Base-by-base conservation (phyloP, 2,888 invertebrate species). In the Polydrusus pterygomalis region DNA sequence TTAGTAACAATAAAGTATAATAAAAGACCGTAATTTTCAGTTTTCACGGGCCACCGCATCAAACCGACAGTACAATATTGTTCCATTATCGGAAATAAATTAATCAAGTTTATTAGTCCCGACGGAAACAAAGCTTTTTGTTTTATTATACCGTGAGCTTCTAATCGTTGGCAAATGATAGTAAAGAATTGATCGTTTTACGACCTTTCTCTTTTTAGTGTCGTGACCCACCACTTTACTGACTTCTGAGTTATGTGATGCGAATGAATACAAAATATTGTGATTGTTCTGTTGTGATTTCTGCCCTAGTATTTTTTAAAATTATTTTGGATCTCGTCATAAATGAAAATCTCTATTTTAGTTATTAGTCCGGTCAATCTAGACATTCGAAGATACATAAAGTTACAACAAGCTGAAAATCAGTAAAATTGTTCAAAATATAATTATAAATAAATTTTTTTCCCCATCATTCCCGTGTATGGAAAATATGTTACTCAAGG, bases 71-170 rank as follows among this genome's bases (percentile, higher is more conserved):
- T 30, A 49, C 54, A 56, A n/a, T 25, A 25, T 54, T 34, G 34
- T 56, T 15, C 56, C 11, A 34, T 54, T 56, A 56, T 56, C 15
- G 56, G 56, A 30, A 54, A 56, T 30, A 56, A 56, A 56, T 56
- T 56, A 56, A 56, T 56, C 56, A 56, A 34, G 10, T 56, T 30
- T 34, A 56, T 56, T 15, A 9, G 56, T 56, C 54, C 25, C 54
- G 25, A 20, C 56, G 56, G 56, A 56, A 56, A 56, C 34, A 56
- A 15, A 34, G 56, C 38, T 60, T 60, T 60, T 60, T 18, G 58
- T 60, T 60, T 38, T 60, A 30, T 40, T 60, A 60, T 3, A 60
- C 18, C 58, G 58, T 40, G 18, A 17, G 15, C 13, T 34, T 56
- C 25, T 34, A 15, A 34, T 15, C 34, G 17, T 30, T 10, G n/a